These are phyloP conservation scores for Manis crassicaudata DNA, from an alignment of 2,797 vertebrate species.

Conservation along the genomic window DNA sequence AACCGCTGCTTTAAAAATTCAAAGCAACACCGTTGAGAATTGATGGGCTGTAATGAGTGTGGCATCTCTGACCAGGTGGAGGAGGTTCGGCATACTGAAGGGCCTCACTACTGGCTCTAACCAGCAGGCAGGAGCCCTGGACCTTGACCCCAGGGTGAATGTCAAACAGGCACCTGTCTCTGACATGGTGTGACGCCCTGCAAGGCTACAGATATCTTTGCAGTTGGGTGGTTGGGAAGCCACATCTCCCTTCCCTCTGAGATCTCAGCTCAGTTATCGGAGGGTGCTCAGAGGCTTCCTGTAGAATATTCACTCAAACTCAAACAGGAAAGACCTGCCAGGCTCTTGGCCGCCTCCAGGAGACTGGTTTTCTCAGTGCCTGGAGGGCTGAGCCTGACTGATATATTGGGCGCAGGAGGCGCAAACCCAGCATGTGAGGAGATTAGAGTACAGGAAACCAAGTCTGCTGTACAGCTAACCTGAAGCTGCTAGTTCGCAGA, in stretches of 20 bases:
- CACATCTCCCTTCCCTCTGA: neutral
- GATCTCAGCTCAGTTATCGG: neutral
- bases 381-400: neutral
- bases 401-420: neutral
- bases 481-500: neutral
- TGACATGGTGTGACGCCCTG: neutral
- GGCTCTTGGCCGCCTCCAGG: neutral
- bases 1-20: neutral
- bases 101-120: neutral
- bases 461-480: neutral
- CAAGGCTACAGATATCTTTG: neutral
- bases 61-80: neutral
- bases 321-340: neutral
- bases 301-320: constrained; percentile 45
- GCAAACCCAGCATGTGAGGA: neutral
- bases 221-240: neutral
- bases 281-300: neutral
- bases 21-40: neutral
- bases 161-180: neutral
- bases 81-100: neutral
- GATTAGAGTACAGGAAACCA: neutral
- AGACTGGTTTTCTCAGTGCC: neutral
- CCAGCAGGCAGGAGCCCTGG: neutral
- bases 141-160: neutral
- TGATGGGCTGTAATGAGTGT: neutral